Conservation (phyloP, 2,113 vertebrate species). For the Aspiorhynchus laticeps region DNA sequence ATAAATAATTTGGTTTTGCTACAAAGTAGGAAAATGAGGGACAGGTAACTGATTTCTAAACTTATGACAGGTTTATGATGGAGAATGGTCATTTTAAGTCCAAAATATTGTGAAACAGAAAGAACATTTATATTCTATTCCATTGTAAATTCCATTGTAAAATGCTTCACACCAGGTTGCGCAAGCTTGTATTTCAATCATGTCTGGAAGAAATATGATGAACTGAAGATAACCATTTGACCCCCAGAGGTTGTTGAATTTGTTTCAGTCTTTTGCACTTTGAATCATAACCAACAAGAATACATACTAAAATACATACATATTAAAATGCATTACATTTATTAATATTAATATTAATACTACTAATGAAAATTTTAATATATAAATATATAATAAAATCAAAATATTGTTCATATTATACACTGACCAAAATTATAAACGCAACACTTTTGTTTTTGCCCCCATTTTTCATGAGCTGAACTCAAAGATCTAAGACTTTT, state of each 20-base stretch:
- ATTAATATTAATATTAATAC: too few relatives aligned
- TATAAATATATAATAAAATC: too few relatives aligned
- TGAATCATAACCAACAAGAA: too few relatives aligned
- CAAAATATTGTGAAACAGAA: slow-evolving; percentile 9
- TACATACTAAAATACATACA: too few relatives aligned
- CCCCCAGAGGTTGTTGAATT: not conserved
- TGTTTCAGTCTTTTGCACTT: too few relatives aligned
- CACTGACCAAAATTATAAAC: too few relatives aligned
- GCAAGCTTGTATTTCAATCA: slow-evolving; percentile 19
- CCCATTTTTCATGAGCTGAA: too few relatives aligned
- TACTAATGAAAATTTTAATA: too few relatives aligned
- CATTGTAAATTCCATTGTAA: slow-evolving; percentile 11
- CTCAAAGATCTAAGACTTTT: too few relatives aligned
- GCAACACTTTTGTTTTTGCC: too few relatives aligned
- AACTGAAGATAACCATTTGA: slow-evolving; percentile 5
- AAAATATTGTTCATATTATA: too few relatives aligned
- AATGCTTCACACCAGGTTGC: slow-evolving; percentile 20
- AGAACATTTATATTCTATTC: not conserved
- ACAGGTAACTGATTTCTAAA: not conserved
- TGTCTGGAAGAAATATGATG: not conserved
- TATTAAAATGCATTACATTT: too few relatives aligned
- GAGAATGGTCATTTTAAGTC: slow-evolving; percentile 20
- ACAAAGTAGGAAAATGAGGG: not conserved
- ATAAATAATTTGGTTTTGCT: slow-evolving; percentile 30
- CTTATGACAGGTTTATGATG: not conserved